Evolutionary conservation across 2,113 vertebrate genomes (phyloP), one percentile per base, ranked within the genome.

Genomic region (Limnothrissa miodon): DNA sequence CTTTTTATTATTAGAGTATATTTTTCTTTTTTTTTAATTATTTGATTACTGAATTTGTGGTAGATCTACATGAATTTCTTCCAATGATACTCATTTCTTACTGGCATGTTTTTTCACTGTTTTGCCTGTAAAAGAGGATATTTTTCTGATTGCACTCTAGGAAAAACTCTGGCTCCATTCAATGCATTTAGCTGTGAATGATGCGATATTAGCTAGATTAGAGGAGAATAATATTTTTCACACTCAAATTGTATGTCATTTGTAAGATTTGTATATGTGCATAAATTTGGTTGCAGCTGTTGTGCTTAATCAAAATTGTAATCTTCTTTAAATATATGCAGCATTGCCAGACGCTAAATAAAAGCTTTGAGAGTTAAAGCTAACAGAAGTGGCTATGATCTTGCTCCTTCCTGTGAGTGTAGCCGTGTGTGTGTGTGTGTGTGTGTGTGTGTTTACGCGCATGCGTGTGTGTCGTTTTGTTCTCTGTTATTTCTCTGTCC

Each of bases 311-410:
- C 81, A 86, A 88, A 87, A 92, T 81, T 81, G 91, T 90, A 92
- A 80, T 88, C 83, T 88, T 88, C 84, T 88, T 87, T 83, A 82
- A 81, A 90, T 89, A 90, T 89, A 82, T 82, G 88, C 46, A 81
- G 86, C 84, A 86, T 90, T 86, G 91, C 90, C 91, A 92, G 90
- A 92, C 91, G 92, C 86, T 89, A 90, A 89, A 87, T 89, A 89
- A 92, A 89, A 91, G 90, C 91, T 90, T 89, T 86, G 89, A 89
- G 91, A 92, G 90, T 91, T 92, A 90, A 89, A 91, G 89, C 91
- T 83, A 88, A 93, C 91, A 93, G 91, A 92, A 92, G 90, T 90
- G 90, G 86, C 92, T 93, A 87, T 92, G 92, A 93, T 93, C 92
- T 92, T 74, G 85, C 87, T 56, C 45, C 87, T 91, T 91, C 88